Percentiles rank a stretch among this genome's conserved stretches.
phyloP scores from a whole-genome alignment of 2,888 invertebrate species.

The Folsomia manolachei region DNA sequence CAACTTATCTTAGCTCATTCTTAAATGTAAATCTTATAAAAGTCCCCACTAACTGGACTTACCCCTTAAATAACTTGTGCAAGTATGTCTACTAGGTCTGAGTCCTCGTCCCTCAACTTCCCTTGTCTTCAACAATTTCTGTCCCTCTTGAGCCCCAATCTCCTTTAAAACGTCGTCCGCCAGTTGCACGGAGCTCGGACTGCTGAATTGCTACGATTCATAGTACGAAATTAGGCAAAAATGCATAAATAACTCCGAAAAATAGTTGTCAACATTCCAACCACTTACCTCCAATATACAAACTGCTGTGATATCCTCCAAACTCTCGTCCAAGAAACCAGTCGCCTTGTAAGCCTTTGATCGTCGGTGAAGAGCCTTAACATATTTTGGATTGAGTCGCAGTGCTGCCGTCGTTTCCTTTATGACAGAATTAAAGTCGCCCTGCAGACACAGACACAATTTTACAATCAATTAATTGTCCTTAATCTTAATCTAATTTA shows the following conservation, averaged over 20 bases:
- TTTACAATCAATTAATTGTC: too few species aligned
- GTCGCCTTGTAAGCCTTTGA: conserved; percentile 78
- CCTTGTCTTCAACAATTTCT: not conserved
- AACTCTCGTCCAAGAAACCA: conserved; percentile 72
- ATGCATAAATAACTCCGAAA: too few species aligned
- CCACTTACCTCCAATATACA: conserved; percentile 77
- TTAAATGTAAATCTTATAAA: too few species aligned
- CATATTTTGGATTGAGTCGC: conserved; percentile 77
- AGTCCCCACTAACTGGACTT: too few species aligned
- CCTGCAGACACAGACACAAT: too few species aligned
- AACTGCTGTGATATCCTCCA: conserved; percentile 90
- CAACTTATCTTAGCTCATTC: too few species aligned
- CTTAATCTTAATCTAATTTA: too few species aligned
- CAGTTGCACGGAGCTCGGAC: conserved; percentile 72
- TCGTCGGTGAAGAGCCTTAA: conserved; percentile 80
- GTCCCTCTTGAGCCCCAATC: conserved; percentile 53
- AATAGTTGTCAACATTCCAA: too few species aligned
- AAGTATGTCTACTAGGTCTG: not conserved
- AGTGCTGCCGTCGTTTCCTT: conserved; percentile 83
- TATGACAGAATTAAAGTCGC: conserved; percentile 76
- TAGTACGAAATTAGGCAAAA: not conserved
- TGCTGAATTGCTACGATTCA: conserved; percentile 54
- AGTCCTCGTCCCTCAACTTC: not conserved
- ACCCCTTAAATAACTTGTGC: not conserved
- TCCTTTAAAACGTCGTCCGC: conserved; percentile 86